These are phyloP conservation scores for Phania funesta DNA, from an alignment of 2,888 invertebrate genomes.

Conservation along the genomic window DNA sequence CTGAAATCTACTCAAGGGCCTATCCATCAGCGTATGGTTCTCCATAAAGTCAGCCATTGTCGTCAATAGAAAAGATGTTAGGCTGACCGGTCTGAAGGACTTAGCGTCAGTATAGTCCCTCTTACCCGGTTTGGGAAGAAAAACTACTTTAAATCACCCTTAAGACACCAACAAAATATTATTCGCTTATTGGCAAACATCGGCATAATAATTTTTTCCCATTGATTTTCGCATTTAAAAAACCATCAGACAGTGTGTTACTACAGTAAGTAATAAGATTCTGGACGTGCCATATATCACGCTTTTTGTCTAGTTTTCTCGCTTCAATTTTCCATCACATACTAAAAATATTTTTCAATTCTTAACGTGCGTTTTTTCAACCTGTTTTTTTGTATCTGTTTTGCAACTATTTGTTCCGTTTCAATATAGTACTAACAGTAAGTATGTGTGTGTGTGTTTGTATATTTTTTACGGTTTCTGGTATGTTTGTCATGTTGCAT, in stretches of 20 bases:
- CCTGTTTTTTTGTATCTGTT: conserved; percentile 37
- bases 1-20: too few species aligned
- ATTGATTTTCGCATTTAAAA: conserved; percentile 56
- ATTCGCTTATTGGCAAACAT: conserved; percentile 3
- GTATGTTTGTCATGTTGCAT: conserved; percentile 67
- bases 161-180: conserved; percentile 27
- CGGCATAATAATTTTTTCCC: conserved; percentile 15
- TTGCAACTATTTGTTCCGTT: conserved; percentile 48
- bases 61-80: too few species aligned
- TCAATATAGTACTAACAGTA: too few species aligned
- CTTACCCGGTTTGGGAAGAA: too few species aligned
- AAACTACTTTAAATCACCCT: too few species aligned
- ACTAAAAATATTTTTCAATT: conserved; percentile 53
- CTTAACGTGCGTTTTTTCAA: conserved; percentile 12
- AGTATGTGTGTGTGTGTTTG: neutral
- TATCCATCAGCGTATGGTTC: too few species aligned
- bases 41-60: too few species aligned
- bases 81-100: too few species aligned
- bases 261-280: conserved; percentile 59
- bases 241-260: conserved; percentile 58
- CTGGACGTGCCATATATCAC: conserved; percentile 47
- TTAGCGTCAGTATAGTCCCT: too few species aligned
- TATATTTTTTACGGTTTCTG: conserved; percentile 15
- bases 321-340: conserved; percentile 5
- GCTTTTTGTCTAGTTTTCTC: neutral